phyloP scores from a whole-genome alignment of 2,113 vertebrate genomes.

The Oxyruncus cristatus region DNA sequence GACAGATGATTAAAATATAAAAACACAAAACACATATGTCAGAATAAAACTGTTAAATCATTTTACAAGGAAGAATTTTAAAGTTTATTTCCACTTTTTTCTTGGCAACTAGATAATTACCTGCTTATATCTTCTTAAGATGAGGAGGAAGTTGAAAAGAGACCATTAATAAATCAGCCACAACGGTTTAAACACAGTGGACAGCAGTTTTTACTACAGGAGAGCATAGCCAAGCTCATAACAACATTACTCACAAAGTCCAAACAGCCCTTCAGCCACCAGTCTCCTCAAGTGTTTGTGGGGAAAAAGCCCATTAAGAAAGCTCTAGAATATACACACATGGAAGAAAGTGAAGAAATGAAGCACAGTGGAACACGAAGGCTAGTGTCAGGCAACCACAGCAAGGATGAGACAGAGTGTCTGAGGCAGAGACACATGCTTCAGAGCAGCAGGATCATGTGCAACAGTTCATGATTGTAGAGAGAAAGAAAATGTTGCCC shows the following conservation, averaged over 20 bases:
- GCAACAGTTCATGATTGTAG: neutral
- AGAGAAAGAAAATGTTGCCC: neutral
- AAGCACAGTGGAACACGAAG: neutral
- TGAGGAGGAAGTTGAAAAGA: slow-evolving; percentile 60
- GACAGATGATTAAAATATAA: slow-evolving; percentile 57
- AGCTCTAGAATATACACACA: slow-evolving; percentile 44
- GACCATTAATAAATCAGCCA: slow-evolving; percentile 47
- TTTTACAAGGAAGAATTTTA: slow-evolving; percentile 50
- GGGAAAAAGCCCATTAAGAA: slow-evolving; percentile 49
- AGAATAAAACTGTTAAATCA: slow-evolving; percentile 58
- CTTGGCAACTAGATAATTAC: slow-evolving; percentile 60
- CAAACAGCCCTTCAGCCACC: slow-evolving; percentile 52
- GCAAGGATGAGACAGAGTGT: too few species aligned
- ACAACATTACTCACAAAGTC: slow-evolving; percentile 60
- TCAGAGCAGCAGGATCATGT: neutral
- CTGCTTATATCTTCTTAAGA: slow-evolving; percentile 67
- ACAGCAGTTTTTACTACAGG: slow-evolving; percentile 35
- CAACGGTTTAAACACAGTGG: slow-evolving; percentile 43
- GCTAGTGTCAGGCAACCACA: neutral
- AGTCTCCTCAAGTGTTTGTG: slow-evolving; percentile 48
- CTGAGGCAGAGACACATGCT: fast-evolving
- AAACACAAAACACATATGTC: slow-evolving; percentile 46
- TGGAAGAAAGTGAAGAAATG: slow-evolving; percentile 25
- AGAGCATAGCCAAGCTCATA: slow-evolving; percentile 52
- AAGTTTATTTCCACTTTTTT: slow-evolving; percentile 56